Evolutionary conservation across 2,888 invertebrate species (phyloP).

Genomic region (Elegia similella): DNA sequence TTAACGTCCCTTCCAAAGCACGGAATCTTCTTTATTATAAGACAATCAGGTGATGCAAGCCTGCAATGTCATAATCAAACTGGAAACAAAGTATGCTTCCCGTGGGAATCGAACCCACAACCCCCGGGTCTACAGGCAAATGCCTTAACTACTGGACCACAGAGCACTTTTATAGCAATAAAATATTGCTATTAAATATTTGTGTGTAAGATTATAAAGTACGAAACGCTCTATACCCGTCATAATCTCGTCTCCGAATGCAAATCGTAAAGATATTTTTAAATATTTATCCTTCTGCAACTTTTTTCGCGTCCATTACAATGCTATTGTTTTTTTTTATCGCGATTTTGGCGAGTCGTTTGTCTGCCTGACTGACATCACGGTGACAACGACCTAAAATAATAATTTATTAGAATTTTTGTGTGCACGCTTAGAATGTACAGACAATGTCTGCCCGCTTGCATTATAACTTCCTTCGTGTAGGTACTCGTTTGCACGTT

Average conservation of each 20-base stretch:
- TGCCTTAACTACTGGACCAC: no score
- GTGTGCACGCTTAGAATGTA: constrained; percentile 16
- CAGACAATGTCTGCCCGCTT: constrained; percentile 14
- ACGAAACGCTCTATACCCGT: constrained; percentile 27
- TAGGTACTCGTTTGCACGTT: constrained; percentile 11
- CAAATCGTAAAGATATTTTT: constrained; percentile 43
- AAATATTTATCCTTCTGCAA: constrained; percentile 48
- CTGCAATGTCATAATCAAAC: no score
- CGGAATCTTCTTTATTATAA: no score
- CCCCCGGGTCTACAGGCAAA: no score
- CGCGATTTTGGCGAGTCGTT: constrained; percentile 55
- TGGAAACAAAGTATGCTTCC: no score
- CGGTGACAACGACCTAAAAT: constrained; percentile 70
- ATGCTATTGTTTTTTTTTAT: constrained; percentile 57
- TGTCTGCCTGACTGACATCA: constrained; percentile 68
- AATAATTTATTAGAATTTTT: constrained; percentile 64
- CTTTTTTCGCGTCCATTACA: constrained; percentile 49
- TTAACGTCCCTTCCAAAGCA: no score
- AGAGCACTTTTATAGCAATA: no score
- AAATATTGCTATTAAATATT: no score
- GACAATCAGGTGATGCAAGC: no score
- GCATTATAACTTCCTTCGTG: neutral
- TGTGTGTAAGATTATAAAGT: constrained; percentile 18
- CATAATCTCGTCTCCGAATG: constrained; percentile 29
- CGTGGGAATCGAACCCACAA: no score